Evolutionary conservation across 2,888 invertebrate genomes (phyloP), one percentile per base, ranked within the genome.

Genomic region (Stegophylla sp.): DNA sequence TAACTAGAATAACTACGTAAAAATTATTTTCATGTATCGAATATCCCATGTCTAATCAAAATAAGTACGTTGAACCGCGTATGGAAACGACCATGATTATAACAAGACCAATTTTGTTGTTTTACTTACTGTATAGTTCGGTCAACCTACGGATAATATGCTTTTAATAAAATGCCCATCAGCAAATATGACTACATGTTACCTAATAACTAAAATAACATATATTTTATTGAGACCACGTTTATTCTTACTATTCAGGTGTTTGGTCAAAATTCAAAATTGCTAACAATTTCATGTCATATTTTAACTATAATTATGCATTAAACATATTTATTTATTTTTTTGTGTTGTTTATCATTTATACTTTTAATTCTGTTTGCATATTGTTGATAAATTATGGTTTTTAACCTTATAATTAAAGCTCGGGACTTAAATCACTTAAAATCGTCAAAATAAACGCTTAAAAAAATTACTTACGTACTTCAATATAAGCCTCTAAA

Each of bases 61-160:
- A 56, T n/a, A 67, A 77, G 56, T 67, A 59, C 76, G n/a, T 67
- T 77, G 76, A 77, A 76, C 67, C 53, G 17, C 13, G 56, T 23
- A n/a, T 34, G 20, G 51, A 63, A 45, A 28, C 61, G n/a, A 61
- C 43, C 45, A 45, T 26, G 20, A 73, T 59, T 28, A 26, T 73
- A 63, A 63, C 48, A 73, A 61, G 28, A 61, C 45, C n/a, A 73
- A 73, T 28, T 73, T 61, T 43, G 74, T 74, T 63, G 48, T 74
- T 74, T 56, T 45, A 73, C 43, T 26, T 71, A 41, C 15, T n/a
- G n/a, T n/a, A 34, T 41, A 41, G 20, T 56, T 43, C 56, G 23
- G 20, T 26, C 41, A 41, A 43, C 56, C 23, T 59, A 45, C 51
- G 13, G 34, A 9, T 69, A 20, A 64, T 12, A 43, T 20, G n/a